A percentile compares a stretch with the other conserved stretches of the same genome.
phyloP scores from a whole-genome alignment of 2,113 vertebrate genomes.

The Antidorcas marsupialis region DNA sequence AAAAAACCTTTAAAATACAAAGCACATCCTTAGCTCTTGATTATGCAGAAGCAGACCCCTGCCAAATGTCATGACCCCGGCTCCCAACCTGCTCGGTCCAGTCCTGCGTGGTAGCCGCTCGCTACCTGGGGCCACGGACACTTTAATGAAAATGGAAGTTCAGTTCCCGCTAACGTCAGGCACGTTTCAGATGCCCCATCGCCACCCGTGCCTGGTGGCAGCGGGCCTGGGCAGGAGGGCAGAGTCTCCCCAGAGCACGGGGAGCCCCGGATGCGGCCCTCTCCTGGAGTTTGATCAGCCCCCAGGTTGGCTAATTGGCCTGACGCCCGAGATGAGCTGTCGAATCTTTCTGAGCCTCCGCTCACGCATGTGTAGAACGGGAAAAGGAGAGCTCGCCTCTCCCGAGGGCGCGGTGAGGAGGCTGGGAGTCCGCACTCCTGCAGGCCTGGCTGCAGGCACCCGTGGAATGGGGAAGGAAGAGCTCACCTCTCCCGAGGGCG shows the following conservation, averaged over 20 bases:
- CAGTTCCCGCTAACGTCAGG: background rate
- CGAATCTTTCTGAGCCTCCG: background rate
- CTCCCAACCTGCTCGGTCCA: background rate
- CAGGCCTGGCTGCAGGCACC: too few relatives aligned
- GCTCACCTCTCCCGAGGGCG: background rate
- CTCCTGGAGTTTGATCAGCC: background rate
- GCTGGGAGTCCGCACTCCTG: too few relatives aligned
- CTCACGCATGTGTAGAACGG: background rate
- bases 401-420: too few relatives aligned
- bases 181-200: background rate
- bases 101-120: fast-evolving
- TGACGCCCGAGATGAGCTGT: background rate
- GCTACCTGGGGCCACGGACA: background rate
- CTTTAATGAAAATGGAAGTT: background rate
- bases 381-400: too few relatives aligned
- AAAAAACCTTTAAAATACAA: background rate
- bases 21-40: background rate
- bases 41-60: background rate
- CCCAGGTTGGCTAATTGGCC: background rate
- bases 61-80: background rate
- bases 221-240: background rate
- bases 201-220: background rate
- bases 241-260: background rate
- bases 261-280: fast-evolving
- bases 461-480: background rate